Base-by-base conservation (phyloP, 2,797 vertebrate species). In the Cynodonichthys magdalenae region DNA sequence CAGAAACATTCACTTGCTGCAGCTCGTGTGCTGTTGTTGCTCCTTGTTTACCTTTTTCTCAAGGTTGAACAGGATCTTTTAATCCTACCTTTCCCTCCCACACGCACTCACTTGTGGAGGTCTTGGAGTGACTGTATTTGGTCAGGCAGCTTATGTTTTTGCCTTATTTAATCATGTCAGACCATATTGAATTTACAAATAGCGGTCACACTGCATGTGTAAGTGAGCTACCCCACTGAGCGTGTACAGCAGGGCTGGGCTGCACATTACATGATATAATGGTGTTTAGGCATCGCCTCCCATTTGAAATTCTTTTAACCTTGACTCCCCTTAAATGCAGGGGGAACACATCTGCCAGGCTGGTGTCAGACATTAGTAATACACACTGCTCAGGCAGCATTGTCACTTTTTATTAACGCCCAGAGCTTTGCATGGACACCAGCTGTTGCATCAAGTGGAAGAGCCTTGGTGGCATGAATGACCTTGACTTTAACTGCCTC, bases 401-500 rank as follows among this genome's bases (percentile, higher is more conserved):
- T 94, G 93, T 94, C 93, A 93, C 93, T 94, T 93, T 93, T 93
- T 93, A 94, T 94, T 94, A 94, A 92, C 90, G 86, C 90, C 77
- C 81, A 87, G 89, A 84, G 92, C 94, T 95, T 94, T 94, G 94
- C 95, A 93, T 93, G 92, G 91, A 94, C 94, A 94, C 94, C 95
- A 97, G 94, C 93, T 95, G 94, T 96, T 97, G 95, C 93, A 91
- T 95, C 94, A 94, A 92, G 93, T 93, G 90, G 80, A 87, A 80
- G 88, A 93, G 94, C 94, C 93, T 94, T 91, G 88, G 90, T 87
- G 93, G 91, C 93, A 93, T 92, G 80, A 87, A 87, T 96, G 96
- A 97, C 96, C 95, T 96, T 97, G 95, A 96, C 95, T 95, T 95
- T 92, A 89, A 90, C 91, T 92, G 74, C 79, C 46, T 29, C 85